A percentile compares a stretch with the other conserved stretches of the same genome.
Evolutionary conservation across 64 coral and sea anemone species (phyloP).

Genomic region (Montipora sp.): DNA sequence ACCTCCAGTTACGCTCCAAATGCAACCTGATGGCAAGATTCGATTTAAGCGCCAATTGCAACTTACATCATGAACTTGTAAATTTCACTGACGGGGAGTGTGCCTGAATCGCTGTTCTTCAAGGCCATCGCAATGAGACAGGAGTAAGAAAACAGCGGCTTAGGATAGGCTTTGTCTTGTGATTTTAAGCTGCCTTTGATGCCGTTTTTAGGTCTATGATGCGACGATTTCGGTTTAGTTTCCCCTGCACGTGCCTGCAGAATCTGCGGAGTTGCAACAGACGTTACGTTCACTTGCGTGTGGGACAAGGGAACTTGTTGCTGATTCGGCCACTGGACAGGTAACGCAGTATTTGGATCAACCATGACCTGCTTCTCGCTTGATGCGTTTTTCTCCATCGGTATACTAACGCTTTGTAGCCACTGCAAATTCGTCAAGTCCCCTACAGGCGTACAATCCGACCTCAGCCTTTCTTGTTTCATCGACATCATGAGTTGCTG

Average conservation of each 20-base stretch:
- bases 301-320: constrained; percentile 62
- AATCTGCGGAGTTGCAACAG: constrained; percentile 64
- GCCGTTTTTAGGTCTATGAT: constrained; percentile 71
- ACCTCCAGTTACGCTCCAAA: constrained; percentile 31
- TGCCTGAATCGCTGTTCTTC: constrained; percentile 97
- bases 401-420: constrained; percentile 97
- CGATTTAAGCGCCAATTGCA: constrained; percentile 56
- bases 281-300: constrained; percentile 76
- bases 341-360: constrained; percentile 99
- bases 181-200: constrained; percentile 89
- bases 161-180: constrained; percentile 90
- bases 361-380: constrained; percentile 92
- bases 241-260: constrained; percentile 75
- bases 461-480: constrained; percentile 72
- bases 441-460: constrained; percentile 59
- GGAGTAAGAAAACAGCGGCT: constrained; percentile 96
- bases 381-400: constrained; percentile 88
- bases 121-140: constrained; percentile 99
- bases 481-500: constrained; percentile 70
- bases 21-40: constrained; percentile 44
- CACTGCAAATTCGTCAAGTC: constrained; percentile 98
- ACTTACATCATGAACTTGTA: constrained; percentile 99
- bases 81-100: constrained; percentile 99
- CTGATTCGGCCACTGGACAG: constrained; percentile 94
- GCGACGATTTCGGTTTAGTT: constrained; percentile 64